Evolutionary conservation across 2,113 vertebrate genomes (phyloP), one percentile per base, ranked within the genome.

Genomic region (Strix uralensis): DNA sequence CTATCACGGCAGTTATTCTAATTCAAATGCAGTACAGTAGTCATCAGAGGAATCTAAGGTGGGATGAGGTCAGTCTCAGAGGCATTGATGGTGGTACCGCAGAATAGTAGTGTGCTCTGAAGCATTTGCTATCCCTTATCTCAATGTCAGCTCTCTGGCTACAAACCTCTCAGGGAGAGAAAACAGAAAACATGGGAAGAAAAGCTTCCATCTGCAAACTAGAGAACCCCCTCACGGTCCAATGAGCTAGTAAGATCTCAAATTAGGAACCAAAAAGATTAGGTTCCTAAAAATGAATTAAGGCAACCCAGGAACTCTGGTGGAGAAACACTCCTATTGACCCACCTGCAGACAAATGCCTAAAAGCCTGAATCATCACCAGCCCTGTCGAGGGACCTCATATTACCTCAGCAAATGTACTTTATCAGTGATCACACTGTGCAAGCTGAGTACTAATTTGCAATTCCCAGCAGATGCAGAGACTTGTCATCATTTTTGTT

Each of bases 401-500:
- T 54, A 72, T 87, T 94, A 84, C 92, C 86, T 91, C 97, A 96
- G 81, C 75, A 94, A 92, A 86, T 90, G 86, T 92, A 75, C 80
- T 95, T 78, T 57, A 88, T 79, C 90, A 89, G 75, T 58, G 83
- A 94, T 92, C 86, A 75, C 29, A 29, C 73, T 87, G 72, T 79
- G 91, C 77, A 89, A 88, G 77, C 92, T 61, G 61, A 94, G 80
- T 94, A 54, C 65, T 94, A 25, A 95, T 94, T 85, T 87, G 70
- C 86, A 94, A 83, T 87, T 93, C 88, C 83, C 94, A 79, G 80
- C 80, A 96, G 95, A 94, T 91, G 86, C 86, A 94, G 58, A 95
- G 89, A 65, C 52, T 89, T 85, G 83, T 89, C 86, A 94, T 94
- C 55, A 72, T 88, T 96, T 94, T 88, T 83, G 20, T 70, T 86